Percentiles rank a stretch among this genome's conserved stretches.
Evolutionary conservation across 2,888 invertebrate species (phyloP).

Genomic region (Tiphia femorata): DNA sequence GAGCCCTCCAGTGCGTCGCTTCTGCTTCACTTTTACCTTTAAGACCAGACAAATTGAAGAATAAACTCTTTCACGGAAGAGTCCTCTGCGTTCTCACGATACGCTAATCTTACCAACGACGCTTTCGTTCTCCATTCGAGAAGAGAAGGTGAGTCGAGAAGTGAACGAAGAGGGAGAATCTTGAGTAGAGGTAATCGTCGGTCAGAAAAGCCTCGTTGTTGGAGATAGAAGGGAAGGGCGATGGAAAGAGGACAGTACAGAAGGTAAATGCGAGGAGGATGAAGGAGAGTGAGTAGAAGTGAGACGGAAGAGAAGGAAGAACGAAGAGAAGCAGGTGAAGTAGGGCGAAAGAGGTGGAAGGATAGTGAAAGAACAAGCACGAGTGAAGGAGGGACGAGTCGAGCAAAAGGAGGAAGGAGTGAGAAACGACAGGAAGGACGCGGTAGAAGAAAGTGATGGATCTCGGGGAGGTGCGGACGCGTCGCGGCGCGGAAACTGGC

Average conservation of each 20-base stretch:
- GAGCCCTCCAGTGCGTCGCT: too few species aligned
- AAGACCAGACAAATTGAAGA: too few species aligned
- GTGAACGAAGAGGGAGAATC: background rate
- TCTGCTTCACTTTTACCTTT: too few species aligned
- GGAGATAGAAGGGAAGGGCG: conserved; percentile 20
- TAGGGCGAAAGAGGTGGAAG: background rate
- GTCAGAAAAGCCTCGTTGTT: conserved; percentile 31
- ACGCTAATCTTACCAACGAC: background rate
- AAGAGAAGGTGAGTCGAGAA: background rate
- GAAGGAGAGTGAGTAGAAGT: background rate
- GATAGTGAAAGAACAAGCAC: background rate
- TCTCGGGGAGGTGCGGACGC: conserved; percentile 56
- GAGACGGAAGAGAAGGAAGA: background rate
- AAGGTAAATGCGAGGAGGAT: too few species aligned
- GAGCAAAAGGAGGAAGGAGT: conserved; percentile 20
- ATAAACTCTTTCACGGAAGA: too few species aligned
- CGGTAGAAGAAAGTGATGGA: conserved; percentile 50
- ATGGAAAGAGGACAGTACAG: too few species aligned
- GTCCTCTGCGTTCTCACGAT: too few species aligned
- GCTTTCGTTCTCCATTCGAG: background rate
- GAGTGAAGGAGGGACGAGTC: conserved; percentile 26
- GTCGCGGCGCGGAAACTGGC: conserved; percentile 56
- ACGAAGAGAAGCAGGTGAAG: background rate
- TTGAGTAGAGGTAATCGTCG: conserved; percentile 40
- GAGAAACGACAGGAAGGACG: conserved; percentile 28